Percentiles rank a stretch among this genome's conserved stretches.
phyloP scores from a whole-genome alignment of 2,888 invertebrate genomes.

The Crepidodera aurea region DNA sequence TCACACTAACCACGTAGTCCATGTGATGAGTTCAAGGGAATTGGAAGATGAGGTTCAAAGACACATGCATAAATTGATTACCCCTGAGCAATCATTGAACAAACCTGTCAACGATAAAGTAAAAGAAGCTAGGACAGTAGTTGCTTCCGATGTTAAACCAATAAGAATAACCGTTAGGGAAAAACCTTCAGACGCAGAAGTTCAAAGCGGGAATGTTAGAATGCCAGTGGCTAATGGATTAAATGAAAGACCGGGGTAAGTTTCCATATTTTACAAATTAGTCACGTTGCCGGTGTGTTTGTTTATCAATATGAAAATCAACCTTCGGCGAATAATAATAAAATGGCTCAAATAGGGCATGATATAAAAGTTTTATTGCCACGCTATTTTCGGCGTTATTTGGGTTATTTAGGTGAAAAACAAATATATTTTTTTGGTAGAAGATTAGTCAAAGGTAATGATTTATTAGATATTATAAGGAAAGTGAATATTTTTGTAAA shows the following conservation, averaged over 20 bases:
- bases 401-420: neutral
- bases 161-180: slow-evolving; percentile 60
- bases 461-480: neutral
- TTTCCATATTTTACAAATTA: slow-evolving; percentile 24
- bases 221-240: slow-evolving; percentile 55
- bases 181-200: slow-evolving; percentile 57
- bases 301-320: slow-evolving; percentile 28
- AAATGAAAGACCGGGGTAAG: slow-evolving; percentile 58
- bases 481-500: too few species aligned
- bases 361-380: slow-evolving; percentile 25
- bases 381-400: slow-evolving; percentile 25
- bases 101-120: slow-evolving; percentile 49
- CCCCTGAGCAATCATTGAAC: slow-evolving; percentile 45
- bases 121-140: slow-evolving; percentile 55
- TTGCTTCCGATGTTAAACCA: slow-evolving; percentile 59
- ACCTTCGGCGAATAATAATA: slow-evolving; percentile 31
- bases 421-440: slow-evolving; percentile 3
- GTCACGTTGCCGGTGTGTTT: slow-evolving; percentile 14
- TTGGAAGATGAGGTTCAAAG: slow-evolving; percentile 51
- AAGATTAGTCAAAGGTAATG: neutral
- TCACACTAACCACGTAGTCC: slow-evolving; percentile 46
- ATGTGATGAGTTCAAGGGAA: slow-evolving; percentile 46
- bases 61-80: slow-evolving; percentile 52
- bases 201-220: slow-evolving; percentile 60
- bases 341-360: slow-evolving; percentile 21